Base-by-base conservation (phyloP, 2,888 invertebrate species). In the Amphipoea oculea region DNA sequence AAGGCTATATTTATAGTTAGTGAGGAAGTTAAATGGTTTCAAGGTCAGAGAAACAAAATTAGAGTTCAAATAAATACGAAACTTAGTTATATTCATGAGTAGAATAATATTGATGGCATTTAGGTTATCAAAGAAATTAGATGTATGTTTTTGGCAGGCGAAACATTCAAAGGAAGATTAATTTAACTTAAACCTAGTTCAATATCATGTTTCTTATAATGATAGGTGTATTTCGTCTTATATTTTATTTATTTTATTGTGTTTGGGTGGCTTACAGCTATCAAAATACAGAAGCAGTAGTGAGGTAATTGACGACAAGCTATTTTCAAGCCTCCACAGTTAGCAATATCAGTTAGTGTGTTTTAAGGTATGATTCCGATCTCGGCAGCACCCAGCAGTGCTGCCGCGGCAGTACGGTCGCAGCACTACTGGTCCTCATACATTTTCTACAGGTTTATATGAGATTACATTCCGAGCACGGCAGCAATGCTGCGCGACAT, bases 21-120 rank as follows among this genome's bases (percentile, higher is more conserved):
- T 77, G 48, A 79, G 54, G 67, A 57, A 42, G 57, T 45, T 63
- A 81, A 81, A 85, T 73, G 42, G 42, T 70, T 69, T 76, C 48
- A 66, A 17, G 65, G 68, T 5, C 36, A 80, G 40, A 51, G 17
- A 71, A 66, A 78, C 6, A 1, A 66, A 20, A 70, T 68, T 9
- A 66, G n/a, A 72, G 36, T 63, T 57, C 54, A 57, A 54, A 14
- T 29, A 17, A 67, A 54, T 45, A n/a, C 7, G 29, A 36, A 29
- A 83, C 29, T 17, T 12, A 14, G 12, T 83, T n/a, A 2, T 51
- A 20, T 66, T 51, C 17, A 45, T 29, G 4, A 54, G 12, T 23
- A 54, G 36, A 78, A 78, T 62, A 45, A 40, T 17, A 57, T 23
- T 17, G 4, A n/a, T 63, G 17, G 14, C 14, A 66, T 40, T 67